Evolutionary conservation across 2,888 invertebrate genomes (phyloP), one percentile per base, ranked within the genome.

Genomic region (Eupelmus urozonus): DNA sequence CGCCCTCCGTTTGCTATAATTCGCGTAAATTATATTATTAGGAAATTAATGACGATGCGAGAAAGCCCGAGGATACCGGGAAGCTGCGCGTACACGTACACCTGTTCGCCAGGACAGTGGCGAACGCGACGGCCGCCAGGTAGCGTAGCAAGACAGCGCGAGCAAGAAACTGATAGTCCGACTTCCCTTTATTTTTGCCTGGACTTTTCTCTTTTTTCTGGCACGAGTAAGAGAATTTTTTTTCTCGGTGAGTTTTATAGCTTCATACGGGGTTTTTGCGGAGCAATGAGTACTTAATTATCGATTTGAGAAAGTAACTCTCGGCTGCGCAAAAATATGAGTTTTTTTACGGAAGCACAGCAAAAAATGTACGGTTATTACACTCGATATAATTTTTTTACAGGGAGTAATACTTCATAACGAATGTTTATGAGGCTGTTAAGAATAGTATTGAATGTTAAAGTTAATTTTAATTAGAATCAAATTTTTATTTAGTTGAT

Each of bases 1-100:
- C 76, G 49, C 62, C 27, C 29, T 4, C 57, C 73, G 59, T 45
- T 13, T n/a, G 20, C 49, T 63, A 55, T 71, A 77, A 71, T 75
- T 76, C 81, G 67, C 57, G 66, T 49, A 66, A 76, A 79, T 79
- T 75, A 74, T 78, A 77, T 77, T 70, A 80, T 77, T 74, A 66
- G 53, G 42, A 51, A 70, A 70, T 74, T 70, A 45, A 70, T 70
- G 53, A 40, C 79, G 66, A 70, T 66, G 18, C 51, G 42, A 23
- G 45, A 27, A 55, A 57, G 27, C 70, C 25, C 20, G 42, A 23
- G 45, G 18, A 55, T 45, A 18, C 70, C 25, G 16, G 5, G 51
- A 20, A 20, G n/a, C 20, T 29, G 1, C 29, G 5, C 2, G n/a
- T 51, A 29, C n/a, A 49, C n/a, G n/a, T 62, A 25, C 34, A 69